Conservation (phyloP, 2,888 invertebrate genomes). For the Oligia latruncula region DNA sequence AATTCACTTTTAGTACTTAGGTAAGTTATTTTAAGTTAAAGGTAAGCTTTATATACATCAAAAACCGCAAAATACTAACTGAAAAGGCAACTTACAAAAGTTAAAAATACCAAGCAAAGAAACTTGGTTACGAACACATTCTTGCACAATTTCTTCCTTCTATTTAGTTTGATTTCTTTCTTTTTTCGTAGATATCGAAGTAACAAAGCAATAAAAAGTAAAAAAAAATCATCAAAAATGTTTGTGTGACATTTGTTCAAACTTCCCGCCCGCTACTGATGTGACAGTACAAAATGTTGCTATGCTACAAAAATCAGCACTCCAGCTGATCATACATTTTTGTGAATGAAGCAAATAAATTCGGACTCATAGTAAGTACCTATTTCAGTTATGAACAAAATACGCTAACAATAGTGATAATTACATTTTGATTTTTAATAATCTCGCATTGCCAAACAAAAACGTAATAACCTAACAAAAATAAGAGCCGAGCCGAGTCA, state of each 20-base stretch:
- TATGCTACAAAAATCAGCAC: conserved; percentile 11
- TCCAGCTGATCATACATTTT: conserved; percentile 23
- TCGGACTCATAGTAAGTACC: fast-evolving
- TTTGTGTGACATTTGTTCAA: background rate
- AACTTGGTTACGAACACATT: background rate
- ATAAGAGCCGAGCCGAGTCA: conserved; percentile 55
- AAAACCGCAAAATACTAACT: background rate
- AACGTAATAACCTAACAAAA: conserved; percentile 42
- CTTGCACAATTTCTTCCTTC: background rate
- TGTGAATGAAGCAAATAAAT: background rate
- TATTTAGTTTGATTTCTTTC: background rate
- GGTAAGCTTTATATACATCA: background rate
- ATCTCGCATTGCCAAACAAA: background rate
- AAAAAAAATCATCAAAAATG: background rate
- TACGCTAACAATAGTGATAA: background rate
- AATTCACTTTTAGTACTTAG: background rate
- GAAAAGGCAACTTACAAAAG: background rate
- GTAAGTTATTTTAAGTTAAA: background rate
- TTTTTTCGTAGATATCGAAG: no score
- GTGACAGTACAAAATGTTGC: conserved; percentile 45
- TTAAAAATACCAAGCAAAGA: background rate
- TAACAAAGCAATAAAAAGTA: background rate
- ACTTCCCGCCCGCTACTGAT: conserved; percentile 24
- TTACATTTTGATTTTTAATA: background rate
- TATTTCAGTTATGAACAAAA: background rate